Base-by-base conservation (phyloP, 2,888 invertebrate species). In the Teinopalpus imperialis region DNA sequence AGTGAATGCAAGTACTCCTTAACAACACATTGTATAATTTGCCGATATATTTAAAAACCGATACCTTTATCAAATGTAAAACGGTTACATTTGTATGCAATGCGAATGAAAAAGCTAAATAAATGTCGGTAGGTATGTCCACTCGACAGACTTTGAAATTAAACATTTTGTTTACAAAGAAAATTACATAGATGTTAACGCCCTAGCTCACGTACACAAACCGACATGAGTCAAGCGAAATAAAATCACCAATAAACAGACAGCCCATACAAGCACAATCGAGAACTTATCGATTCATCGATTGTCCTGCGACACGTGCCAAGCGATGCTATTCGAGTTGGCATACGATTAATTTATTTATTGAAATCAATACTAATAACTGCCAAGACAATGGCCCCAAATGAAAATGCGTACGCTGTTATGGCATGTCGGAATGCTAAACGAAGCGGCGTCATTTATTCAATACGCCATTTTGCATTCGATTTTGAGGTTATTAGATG, bases 281-380 rank as follows among this genome's bases (percentile, higher is more conserved):
- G 74, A 56, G 54, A 61, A 61, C 74, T 85, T 86, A 82, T 69
- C 72, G 71, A 86, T 86, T 85, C 87, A 79, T 65, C 72, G 69
- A 62, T 64, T 72, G 86, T 83, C 69, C 69, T 53, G 52, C 61
- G 80, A 68, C 87, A 82, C 87, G 86, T 87, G 87, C 86, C 87
- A 87, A 81, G 74, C 72, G 60, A 74, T 77, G 74, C 87, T 87
- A 83, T 87, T 77, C 67, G 69, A 66, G 80, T 72, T 68, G 67
- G 74, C 74, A 82, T 81, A 77, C 83, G 72, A 81, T 85, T 88
- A 87, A 87, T 88, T 86, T 87, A 88, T 87, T 85, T 87, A 88
- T 87, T 87, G 80, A 87, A 88, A 88, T 88, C 85, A 83, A 81
- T 85, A 87, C 87, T 87, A 83, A 87, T 87, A 87, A 85, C 87